phyloP scores from a whole-genome alignment of 2,113 vertebrate species.

The Chaetura pelagica region DNA sequence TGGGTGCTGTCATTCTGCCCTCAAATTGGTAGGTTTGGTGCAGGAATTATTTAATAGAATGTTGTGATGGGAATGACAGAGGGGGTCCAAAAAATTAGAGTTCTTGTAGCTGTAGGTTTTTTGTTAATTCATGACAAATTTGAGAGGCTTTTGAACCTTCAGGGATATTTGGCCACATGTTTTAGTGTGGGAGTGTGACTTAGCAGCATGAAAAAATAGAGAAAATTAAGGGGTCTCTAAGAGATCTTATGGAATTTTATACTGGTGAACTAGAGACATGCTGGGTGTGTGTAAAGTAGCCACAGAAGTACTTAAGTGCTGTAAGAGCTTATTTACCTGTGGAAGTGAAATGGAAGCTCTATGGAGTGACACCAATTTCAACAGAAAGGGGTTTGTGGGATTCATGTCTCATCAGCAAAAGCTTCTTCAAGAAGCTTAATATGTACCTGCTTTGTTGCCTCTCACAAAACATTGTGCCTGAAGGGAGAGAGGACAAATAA shows the following conservation, averaged over 20 bases:
- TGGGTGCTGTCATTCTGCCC: not conserved
- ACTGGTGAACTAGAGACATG: not conserved
- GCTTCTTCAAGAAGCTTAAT: not conserved
- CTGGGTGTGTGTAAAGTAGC: not conserved
- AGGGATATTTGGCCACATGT: not conserved
- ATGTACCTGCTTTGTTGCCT: not conserved
- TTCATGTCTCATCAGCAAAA: not conserved
- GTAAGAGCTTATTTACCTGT: not conserved
- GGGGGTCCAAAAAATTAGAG: not conserved
- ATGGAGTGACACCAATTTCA: not conserved
- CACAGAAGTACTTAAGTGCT: not conserved
- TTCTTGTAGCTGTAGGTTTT: not conserved
- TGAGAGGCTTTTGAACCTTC: not conserved
- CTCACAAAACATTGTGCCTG: not conserved
- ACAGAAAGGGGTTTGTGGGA: not conserved
- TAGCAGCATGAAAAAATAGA: not conserved
- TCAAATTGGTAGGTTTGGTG: not conserved
- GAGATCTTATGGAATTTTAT: not conserved
- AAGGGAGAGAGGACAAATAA: not conserved
- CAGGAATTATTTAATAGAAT: not conserved
- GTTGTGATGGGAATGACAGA: accelerated
- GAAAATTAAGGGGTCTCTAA: not conserved
- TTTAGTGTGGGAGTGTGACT: not conserved
- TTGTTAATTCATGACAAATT: not conserved
- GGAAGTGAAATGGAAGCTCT: not conserved